Base-by-base conservation (phyloP, 2,888 invertebrate species). In the Uloborus plumipes region DNA sequence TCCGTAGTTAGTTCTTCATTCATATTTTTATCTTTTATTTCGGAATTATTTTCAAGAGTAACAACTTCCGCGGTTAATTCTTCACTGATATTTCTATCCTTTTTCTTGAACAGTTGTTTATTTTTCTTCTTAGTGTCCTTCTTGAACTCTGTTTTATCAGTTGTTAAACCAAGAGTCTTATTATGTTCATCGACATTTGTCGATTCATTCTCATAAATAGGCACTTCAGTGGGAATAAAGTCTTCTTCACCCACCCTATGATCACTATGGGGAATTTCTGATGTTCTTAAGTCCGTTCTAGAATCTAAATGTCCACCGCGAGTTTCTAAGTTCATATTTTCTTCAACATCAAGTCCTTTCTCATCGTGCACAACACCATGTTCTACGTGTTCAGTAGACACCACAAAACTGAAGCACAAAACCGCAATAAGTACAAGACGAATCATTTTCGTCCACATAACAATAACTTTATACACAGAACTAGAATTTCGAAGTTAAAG, bases 91-190 rank as follows among this genome's bases (percentile, higher is more conserved):
- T 26, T 49, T 47, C 59, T 78, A 49, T 78, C 78, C 39, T 71
- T 78, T 26, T 78, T 78, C 59, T 78, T 78, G 11, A 58, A 62
- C 31, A n/a, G 9, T 47, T 14, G 55, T 26, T 65, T 78, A 47
- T 31, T 64, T 71, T 78, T 71, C 59, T 78, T 71, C 39, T 78
- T 78, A 0, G 16, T 13, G 39, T 78, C 78, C 20, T 71, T 78
- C 50, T 78, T 78, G n/a, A 71, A 55, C n/a, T 77, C 77, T 14
- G 51, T 20, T 26, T 70, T 70, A n/a, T 62, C 47, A 2, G 78
- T 71, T 0, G 51, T 76, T 26, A 39, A 39, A 39, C 39, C 39
- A 1, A 39, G 39, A 39, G 39, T 39, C 9, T 39, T 39, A 39
- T 11, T 39, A 39, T 39, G 1, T 39, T 39, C 39, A 39, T 39